Percentiles rank a stretch among this genome's conserved stretches.
Conservation (phyloP, 2,113 vertebrate species). For the Bungarus multicinctus region DNA sequence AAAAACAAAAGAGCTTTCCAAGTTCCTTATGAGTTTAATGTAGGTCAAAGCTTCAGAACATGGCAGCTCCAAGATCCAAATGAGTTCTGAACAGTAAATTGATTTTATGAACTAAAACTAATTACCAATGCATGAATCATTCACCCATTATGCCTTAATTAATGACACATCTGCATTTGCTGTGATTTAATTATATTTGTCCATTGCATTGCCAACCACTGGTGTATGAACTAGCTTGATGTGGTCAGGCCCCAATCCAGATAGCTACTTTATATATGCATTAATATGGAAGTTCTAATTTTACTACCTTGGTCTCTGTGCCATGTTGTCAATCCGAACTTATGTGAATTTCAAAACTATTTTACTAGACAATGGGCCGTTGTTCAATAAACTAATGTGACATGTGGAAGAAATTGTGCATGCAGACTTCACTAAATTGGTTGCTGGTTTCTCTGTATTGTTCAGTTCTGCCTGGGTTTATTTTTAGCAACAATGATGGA, state of each 20-base stretch:
- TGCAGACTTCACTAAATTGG: not conserved
- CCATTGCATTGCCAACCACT: not conserved
- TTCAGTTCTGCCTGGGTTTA: not conserved
- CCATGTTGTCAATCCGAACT: not conserved
- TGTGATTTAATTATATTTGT: not conserved
- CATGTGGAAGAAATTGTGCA: not conserved
- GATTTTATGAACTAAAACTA: slow-evolving; percentile 19
- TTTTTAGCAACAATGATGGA: not conserved
- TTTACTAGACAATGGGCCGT: not conserved
- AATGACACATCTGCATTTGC: not conserved
- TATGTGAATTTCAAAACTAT: not conserved
- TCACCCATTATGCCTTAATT: not conserved
- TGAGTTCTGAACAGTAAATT: slow-evolving; percentile 12
- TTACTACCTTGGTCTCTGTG: not conserved
- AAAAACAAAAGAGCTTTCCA: slow-evolving; percentile 36
- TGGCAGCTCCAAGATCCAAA: not conserved
- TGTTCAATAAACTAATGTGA: not conserved
- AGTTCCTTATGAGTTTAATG: slow-evolving; percentile 20
- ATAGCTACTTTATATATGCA: not conserved
- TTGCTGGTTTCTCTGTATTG: not conserved
- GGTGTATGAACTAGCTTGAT: not conserved
- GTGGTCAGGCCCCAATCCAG: not conserved
- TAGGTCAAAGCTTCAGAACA: slow-evolving; percentile 11
- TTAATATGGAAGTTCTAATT: not conserved
- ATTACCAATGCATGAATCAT: not conserved